These are phyloP conservation scores for Berghia stephanieae DNA, from an alignment of 1,140 invertebrate genomes.

Conservation along the genomic window DNA sequence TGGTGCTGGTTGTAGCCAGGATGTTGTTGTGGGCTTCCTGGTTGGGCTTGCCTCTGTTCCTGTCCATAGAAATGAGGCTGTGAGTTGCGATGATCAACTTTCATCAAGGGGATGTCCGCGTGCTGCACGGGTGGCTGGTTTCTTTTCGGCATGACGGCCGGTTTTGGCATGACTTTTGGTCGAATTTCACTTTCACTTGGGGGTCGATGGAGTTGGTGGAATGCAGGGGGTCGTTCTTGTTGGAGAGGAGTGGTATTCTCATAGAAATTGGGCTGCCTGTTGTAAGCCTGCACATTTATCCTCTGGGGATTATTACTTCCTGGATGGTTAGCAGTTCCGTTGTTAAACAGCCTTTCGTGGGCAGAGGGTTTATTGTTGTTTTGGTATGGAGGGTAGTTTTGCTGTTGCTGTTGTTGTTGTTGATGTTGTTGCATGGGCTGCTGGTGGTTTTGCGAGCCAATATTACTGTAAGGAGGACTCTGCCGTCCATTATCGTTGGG, in stretches of 20 bases:
- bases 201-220: constrained; percentile 50
- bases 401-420: too few species aligned
- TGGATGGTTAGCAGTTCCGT: constrained; percentile 9
- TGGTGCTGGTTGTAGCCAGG: neutral
- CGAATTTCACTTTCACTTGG: constrained; percentile 36
- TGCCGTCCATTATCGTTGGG: constrained; percentile 43
- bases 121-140: constrained; percentile 42
- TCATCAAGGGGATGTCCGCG: constrained; percentile 48
- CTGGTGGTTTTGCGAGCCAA: constrained; percentile 25
- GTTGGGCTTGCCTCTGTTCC: constrained; percentile 33
- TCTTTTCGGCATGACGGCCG: constrained; percentile 50
- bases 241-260: constrained; percentile 55
- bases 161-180: constrained; percentile 48
- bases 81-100: constrained; percentile 52
- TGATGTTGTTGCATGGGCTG: too few species aligned
- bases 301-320: constrained; percentile 45
- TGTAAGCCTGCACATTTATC: constrained; percentile 44
- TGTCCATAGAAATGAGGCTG: constrained; percentile 57
- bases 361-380: constrained; percentile 32
- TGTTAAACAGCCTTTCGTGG: constrained; percentile 32
- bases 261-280: constrained; percentile 57
- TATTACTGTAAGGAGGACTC: constrained; percentile 37
- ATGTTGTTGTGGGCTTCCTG: constrained; percentile 32
- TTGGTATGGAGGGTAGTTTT: constrained; percentile 17
- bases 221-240: constrained; percentile 49